Conservation (phyloP, 2,113 vertebrate genomes). For the Sisor rabdophorus region DNA sequence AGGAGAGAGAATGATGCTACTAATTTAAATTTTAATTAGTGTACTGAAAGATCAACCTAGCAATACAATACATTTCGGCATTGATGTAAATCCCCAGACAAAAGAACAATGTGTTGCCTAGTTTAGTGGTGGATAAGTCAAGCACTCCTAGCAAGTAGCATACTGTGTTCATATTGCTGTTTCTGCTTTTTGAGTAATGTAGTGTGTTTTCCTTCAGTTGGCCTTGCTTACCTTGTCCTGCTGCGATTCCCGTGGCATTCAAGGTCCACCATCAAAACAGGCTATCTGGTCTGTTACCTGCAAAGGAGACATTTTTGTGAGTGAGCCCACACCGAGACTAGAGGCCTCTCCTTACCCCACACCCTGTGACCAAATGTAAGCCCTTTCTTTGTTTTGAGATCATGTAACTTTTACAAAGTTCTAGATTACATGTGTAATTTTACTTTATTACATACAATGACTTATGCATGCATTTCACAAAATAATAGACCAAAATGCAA, state of each 20-base stretch:
- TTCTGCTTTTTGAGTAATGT: constrained; percentile 1
- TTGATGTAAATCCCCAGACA: background rate
- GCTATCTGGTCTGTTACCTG: constrained; percentile 95
- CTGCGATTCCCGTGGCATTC: constrained; percentile 83
- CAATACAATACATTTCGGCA: background rate
- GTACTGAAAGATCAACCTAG: background rate
- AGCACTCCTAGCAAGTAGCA: background rate
- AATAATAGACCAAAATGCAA: background rate
- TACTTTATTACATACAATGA: background rate
- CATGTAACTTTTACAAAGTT: background rate
- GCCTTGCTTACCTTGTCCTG: constrained; percentile 84
- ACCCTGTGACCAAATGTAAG: constrained; percentile 93
- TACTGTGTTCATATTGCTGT: background rate
- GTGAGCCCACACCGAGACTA: constrained; percentile 80
- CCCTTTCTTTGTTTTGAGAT: background rate
- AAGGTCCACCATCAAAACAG: constrained; percentile 83
- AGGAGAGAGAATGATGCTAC: background rate
- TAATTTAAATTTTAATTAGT: background rate
- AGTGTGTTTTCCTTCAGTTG: constrained; percentile 69
- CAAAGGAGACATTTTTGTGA: constrained; percentile 95
- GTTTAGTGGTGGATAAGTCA: background rate
- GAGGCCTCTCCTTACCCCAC: constrained; percentile 74
- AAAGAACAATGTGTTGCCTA: background rate
- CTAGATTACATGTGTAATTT: background rate
- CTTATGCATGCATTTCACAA: background rate